A percentile compares a stretch with the other conserved stretches of the same genome.
Evolutionary conservation across 2,113 vertebrate genomes (phyloP).

Genomic region (Lonchura striata): DNA sequence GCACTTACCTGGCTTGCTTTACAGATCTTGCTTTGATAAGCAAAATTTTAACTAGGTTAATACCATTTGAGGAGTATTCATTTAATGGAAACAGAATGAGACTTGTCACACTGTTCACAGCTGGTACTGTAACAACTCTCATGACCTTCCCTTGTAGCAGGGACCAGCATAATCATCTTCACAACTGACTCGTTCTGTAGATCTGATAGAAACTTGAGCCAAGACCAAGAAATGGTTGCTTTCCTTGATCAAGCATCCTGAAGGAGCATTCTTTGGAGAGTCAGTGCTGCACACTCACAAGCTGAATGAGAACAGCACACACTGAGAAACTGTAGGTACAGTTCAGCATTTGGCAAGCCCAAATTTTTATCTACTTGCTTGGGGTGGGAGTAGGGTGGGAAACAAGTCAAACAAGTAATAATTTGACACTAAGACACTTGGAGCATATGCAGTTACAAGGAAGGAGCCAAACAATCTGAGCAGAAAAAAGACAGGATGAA

Average conservation of each 20-base stretch:
- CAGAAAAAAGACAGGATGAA: not conserved
- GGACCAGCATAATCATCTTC: not conserved
- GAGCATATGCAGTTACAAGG: not conserved
- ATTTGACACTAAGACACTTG: not conserved
- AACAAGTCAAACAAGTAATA: not conserved
- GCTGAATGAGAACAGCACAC: not conserved
- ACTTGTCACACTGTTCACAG: not conserved
- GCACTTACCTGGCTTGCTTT: conserved; percentile 44
- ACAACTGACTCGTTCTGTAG: not conserved
- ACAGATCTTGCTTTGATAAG: conserved; percentile 52
- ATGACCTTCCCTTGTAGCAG: not conserved
- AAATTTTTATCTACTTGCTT: not conserved
- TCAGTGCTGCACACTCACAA: not conserved
- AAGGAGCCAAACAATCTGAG: not conserved
- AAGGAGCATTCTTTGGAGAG: not conserved
- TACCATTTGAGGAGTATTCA: conserved; percentile 2
- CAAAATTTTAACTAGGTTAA: conserved; percentile 41
- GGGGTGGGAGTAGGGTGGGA: not conserved
- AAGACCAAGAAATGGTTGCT: not conserved
- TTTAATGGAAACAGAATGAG: conserved; percentile 15
- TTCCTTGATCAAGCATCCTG: not conserved
- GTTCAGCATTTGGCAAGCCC: not conserved
- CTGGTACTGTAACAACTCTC: not conserved
- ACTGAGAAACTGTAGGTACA: not conserved
- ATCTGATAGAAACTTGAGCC: not conserved